phyloP scores from a whole-genome alignment of 2,888 invertebrate species.

The Sepiola atlantica region DNA sequence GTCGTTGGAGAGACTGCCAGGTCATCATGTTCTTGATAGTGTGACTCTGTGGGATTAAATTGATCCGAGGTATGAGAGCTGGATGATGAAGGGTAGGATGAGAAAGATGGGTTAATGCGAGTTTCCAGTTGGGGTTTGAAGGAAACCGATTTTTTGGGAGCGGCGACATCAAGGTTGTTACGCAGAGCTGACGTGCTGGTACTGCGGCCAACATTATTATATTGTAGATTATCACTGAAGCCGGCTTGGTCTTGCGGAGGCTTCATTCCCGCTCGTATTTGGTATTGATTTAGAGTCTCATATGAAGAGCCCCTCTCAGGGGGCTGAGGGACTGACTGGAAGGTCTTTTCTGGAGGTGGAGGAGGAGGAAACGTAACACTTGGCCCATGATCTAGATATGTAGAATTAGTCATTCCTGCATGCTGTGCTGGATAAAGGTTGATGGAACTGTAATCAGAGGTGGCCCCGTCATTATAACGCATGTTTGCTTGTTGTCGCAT shows the following conservation, averaged over 20 bases:
- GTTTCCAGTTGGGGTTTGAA: conserved; percentile 74
- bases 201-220: conserved; percentile 24
- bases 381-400: conserved; percentile 40
- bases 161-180: conserved; percentile 57
- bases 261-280: conserved; percentile 46
- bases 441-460: neutral
- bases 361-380: conserved; percentile 47
- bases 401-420: neutral
- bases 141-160: conserved; percentile 75
- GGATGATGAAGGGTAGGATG: conserved; percentile 60
- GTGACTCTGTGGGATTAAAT: conserved; percentile 61
- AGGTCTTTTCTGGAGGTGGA: conserved; percentile 38
- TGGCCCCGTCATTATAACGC: conserved; percentile 48
- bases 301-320: conserved; percentile 93
- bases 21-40: conserved; percentile 43
- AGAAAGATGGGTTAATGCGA: conserved; percentile 64
- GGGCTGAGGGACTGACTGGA: conserved; percentile 78
- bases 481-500: conserved; percentile 42
- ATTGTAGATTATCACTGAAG: neutral
- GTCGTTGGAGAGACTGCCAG: conserved; percentile 53
- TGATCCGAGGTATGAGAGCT: conserved; percentile 69
- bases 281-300: conserved; percentile 84
- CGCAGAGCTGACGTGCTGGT: conserved; percentile 51
- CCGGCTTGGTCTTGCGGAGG: neutral
- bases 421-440: neutral